Conservation (phyloP, 2,113 vertebrate genomes). For the Scopus umbretta region DNA sequence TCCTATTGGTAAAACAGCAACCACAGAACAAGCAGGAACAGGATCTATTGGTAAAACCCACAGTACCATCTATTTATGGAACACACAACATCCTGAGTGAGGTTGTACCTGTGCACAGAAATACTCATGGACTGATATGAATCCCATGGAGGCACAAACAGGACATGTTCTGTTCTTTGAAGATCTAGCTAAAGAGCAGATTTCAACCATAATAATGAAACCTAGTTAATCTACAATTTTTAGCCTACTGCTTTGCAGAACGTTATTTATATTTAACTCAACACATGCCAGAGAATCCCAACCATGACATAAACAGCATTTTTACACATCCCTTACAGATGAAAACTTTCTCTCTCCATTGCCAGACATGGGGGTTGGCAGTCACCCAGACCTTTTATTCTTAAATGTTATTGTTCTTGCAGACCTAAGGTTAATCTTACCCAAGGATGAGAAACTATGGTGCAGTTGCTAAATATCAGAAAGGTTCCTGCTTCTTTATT, state of each 20-base stretch:
- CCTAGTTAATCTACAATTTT: neutral
- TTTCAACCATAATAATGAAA: neutral
- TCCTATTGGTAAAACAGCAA: neutral
- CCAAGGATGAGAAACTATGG: neutral
- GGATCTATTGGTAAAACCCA: neutral
- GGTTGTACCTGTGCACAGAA: neutral
- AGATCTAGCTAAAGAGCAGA: neutral
- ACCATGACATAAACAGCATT: neutral
- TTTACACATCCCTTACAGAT: neutral
- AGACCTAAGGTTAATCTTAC: neutral
- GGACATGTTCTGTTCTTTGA: neutral
- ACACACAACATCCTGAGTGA: neutral
- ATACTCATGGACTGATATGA: neutral
- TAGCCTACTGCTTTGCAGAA: neutral
- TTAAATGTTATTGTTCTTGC: neutral
- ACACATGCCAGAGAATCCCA: slow-evolving; percentile 1
- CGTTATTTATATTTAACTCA: slow-evolving; percentile 26
- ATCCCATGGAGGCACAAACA: neutral
- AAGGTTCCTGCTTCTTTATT: slow-evolving; percentile 24
- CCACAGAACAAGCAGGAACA: neutral
- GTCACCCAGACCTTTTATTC: neutral
- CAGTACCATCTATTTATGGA: neutral
- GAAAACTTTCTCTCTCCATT: neutral
- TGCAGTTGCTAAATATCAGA: slow-evolving; percentile 30
- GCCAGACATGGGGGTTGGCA: neutral